A percentile compares a stretch with the other conserved stretches of the same genome.
These are phyloP conservation scores for Ametastegia equiseti DNA, from an alignment of 2,888 invertebrate genomes.

Conservation along the genomic window DNA sequence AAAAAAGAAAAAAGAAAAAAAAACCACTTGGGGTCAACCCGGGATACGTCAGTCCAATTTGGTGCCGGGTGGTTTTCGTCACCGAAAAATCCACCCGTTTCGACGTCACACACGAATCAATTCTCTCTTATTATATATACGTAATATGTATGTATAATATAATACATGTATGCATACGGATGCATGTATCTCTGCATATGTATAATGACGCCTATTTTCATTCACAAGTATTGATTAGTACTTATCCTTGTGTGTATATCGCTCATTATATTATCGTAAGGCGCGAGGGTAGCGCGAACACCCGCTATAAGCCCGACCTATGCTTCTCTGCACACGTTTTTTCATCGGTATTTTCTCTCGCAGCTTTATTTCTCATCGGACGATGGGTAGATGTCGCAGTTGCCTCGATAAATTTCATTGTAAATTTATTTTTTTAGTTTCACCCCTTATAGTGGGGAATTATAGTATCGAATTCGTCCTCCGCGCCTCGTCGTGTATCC, in stretches of 20 bases:
- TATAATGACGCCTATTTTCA: constrained; percentile 12
- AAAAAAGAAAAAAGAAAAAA: no score
- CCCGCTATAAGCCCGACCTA: neutral
- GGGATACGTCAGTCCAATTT: constrained; percentile 43
- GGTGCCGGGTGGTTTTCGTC: constrained; percentile 14
- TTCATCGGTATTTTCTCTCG: no score
- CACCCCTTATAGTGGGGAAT: neutral
- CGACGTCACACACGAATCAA: neutral
- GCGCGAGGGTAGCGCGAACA: constrained; percentile 31
- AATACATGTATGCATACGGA: neutral
- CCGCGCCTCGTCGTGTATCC: constrained; percentile 11
- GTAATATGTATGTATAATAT: no score
- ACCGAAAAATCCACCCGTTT: constrained; percentile 42
- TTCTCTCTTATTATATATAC: neutral
- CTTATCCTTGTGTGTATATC: neutral
- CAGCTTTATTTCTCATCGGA: no score
- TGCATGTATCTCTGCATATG: neutral
- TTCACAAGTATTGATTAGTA: constrained; percentile 23
- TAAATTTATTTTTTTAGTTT: neutral
- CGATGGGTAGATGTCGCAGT: no score
- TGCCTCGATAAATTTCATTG: no score
- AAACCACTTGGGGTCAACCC: constrained; percentile 15
- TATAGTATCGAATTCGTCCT: neutral
- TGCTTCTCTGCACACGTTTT: no score
- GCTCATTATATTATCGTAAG: neutral